Conservation (phyloP, 2,113 vertebrate genomes). For the Tor tambroides region DNA sequence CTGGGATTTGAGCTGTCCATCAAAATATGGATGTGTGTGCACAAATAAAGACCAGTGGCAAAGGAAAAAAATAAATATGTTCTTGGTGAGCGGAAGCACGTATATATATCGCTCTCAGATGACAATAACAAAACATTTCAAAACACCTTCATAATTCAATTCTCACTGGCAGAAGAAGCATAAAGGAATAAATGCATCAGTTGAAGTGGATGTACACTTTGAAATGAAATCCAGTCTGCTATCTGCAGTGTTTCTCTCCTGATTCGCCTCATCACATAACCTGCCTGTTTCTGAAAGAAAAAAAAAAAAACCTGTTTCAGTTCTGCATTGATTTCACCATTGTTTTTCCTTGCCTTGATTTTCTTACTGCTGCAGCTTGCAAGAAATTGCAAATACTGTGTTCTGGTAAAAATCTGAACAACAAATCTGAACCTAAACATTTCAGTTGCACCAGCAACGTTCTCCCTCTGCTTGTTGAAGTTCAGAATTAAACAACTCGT, state of each 20-base stretch:
- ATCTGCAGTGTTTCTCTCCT: conserved; percentile 8
- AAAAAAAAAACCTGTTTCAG: neutral
- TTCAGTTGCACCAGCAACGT: neutral
- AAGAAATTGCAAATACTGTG: neutral
- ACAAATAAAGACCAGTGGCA: neutral
- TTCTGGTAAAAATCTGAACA: neutral
- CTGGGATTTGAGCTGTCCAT: neutral
- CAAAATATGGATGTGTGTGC: neutral
- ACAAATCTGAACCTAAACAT: neutral
- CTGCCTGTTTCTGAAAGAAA: neutral
- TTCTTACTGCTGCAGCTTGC: neutral
- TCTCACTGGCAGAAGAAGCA: conserved; percentile 27
- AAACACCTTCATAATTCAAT: conserved; percentile 34
- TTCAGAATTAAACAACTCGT: conserved; percentile 9
- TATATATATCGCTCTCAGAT: conserved; percentile 17
- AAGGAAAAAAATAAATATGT: conserved; percentile 3
- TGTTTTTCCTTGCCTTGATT: neutral
- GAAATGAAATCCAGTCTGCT: conserved; percentile 28
- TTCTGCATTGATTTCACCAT: conserved; percentile 10
- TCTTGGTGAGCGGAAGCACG: conserved; percentile 11
- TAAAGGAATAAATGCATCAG: conserved; percentile 18
- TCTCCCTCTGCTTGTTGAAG: neutral
- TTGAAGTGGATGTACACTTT: neutral
- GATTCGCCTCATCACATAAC: neutral
- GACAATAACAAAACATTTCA: conserved; percentile 36